Evolutionary conservation across 1,140 invertebrate species (phyloP), one percentile per base, ranked within the genome.

Genomic region (Macrosteles quadrilineatus): DNA sequence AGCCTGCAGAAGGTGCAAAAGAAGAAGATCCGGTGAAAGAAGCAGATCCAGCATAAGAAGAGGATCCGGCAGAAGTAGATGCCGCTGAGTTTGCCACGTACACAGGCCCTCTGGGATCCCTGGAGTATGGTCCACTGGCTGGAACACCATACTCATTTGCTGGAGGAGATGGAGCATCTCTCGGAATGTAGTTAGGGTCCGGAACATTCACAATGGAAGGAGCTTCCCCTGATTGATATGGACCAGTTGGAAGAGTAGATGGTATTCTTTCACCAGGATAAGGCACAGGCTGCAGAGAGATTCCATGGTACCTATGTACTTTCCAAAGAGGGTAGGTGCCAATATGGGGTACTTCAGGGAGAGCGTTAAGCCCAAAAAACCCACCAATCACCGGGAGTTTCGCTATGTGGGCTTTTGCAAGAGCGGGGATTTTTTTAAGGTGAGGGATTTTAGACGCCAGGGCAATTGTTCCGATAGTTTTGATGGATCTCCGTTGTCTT

Each of bases 241-340:
- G 30, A 27, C 4, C 6, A 12, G 27, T n/a, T 6, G 55, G 55
- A 12, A 27, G 27, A 50, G 4, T 50, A 27, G 25, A 29, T 9
- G 55, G 55, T 27, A 29, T 59, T 6, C 25, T 14, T 21, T 59
- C 55, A 2, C 2, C 21, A 11, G 55, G 55, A 27, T 21, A 70
- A 12, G 68, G 47, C 6, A 78, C 73, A 0, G 77, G 77, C 11
- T 72, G 72, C 6, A 78, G 11, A n/a, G 76, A 71, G 23, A 78
- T 74, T 0, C 77, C 77, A 9, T 75, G 31, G 68, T 78, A 78
- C 36, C 75, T 76, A 71, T 78, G 77, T 1, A 78, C 67, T 50
- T 77, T 78, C 74, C 74, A 78, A 9, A 78, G 43, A 1, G 76
- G 77, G 63, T 77, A 72, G 9, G 70, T 65, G 21, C 69, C 68